phyloP scores from a whole-genome alignment of 2,113 vertebrate species.

The Antennarius striatus region DNA sequence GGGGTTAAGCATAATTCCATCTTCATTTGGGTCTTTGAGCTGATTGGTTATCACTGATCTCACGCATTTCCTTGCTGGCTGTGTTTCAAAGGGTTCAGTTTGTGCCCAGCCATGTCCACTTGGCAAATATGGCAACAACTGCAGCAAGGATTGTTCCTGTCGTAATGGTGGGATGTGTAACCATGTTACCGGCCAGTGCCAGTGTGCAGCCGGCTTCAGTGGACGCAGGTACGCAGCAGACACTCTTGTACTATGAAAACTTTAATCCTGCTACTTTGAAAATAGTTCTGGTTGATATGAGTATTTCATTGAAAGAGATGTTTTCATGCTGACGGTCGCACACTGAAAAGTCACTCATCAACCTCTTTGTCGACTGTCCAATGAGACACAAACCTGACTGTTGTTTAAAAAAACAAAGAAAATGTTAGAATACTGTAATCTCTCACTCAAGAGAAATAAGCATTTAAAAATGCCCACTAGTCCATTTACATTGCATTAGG shows the following conservation, averaged over 20 bases:
- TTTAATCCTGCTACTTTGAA: slow-evolving; percentile 40
- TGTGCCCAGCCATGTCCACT: slow-evolving; percentile 93
- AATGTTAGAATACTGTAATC: slow-evolving; percentile 23
- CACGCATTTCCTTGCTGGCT: slow-evolving; percentile 9
- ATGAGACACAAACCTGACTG: slow-evolving; percentile 52
- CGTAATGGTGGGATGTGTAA: slow-evolving; percentile 96
- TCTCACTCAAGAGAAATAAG: slow-evolving; percentile 40
- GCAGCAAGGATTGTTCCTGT: slow-evolving; percentile 95
- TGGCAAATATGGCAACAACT: slow-evolving; percentile 94
- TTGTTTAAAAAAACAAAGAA: slow-evolving; percentile 48
- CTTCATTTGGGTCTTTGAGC: too few species aligned
- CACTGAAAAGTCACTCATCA: slow-evolving; percentile 50
- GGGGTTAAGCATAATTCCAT: too few species aligned
- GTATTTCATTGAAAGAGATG: slow-evolving; percentile 48
- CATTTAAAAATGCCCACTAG: slow-evolving; percentile 62
- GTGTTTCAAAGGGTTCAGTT: slow-evolving; percentile 87
- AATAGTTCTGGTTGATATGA: slow-evolving; percentile 59
- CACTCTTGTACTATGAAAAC: slow-evolving; percentile 24
- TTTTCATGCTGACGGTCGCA: slow-evolving; percentile 31
- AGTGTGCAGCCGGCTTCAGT: slow-evolving; percentile 91
- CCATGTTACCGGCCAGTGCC: slow-evolving; percentile 90
- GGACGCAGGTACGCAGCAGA: slow-evolving; percentile 88
- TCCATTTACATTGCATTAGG: slow-evolving; percentile 53
- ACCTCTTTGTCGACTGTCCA: slow-evolving; percentile 61
- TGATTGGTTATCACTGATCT: background rate